These are phyloP conservation scores for Anastrepha ludens DNA, from an alignment of 1,140 invertebrate species.

Conservation along the genomic window DNA sequence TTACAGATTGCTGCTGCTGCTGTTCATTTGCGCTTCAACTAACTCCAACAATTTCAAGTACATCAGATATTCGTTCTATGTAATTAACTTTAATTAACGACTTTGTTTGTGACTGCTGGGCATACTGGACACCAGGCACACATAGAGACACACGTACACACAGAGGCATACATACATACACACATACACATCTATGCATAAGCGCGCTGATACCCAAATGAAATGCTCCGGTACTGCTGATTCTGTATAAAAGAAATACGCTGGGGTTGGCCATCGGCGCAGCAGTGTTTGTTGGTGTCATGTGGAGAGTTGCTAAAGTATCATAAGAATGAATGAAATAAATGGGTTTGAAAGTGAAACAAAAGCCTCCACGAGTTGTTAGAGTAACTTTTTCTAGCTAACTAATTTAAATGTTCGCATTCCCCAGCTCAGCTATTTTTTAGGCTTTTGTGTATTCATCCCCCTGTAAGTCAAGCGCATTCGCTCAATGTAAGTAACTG, in stretches of 20 bases:
- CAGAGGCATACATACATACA: too few species aligned
- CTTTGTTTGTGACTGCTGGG: conserved; percentile 28
- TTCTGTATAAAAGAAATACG: not conserved
- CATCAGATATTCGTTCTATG: conserved; percentile 31
- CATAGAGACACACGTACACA: too few species aligned
- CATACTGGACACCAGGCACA: not conserved
- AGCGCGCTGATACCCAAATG: too few species aligned
- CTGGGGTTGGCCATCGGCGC: not conserved
- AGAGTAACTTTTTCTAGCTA: not conserved
- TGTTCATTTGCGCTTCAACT: not conserved
- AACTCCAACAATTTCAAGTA: conserved; percentile 21
- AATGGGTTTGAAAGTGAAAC: conserved; percentile 12
- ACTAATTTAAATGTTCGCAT: not conserved
- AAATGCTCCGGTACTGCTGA: not conserved
- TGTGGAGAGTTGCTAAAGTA: not conserved
- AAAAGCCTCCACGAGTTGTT: not conserved
- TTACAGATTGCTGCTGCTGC: not conserved
- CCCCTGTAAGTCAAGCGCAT: not conserved
- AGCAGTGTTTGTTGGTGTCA: not conserved
- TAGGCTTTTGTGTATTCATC: not conserved
- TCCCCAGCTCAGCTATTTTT: not conserved
- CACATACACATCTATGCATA: not conserved
- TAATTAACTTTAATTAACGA: conserved; percentile 47
- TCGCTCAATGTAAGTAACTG: not conserved
- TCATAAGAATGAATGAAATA: not conserved